Percentiles rank a stretch among this genome's conserved stretches.
Evolutionary conservation across 1,140 invertebrate species (phyloP).

Genomic region (Zaprionus nigranus): DNA sequence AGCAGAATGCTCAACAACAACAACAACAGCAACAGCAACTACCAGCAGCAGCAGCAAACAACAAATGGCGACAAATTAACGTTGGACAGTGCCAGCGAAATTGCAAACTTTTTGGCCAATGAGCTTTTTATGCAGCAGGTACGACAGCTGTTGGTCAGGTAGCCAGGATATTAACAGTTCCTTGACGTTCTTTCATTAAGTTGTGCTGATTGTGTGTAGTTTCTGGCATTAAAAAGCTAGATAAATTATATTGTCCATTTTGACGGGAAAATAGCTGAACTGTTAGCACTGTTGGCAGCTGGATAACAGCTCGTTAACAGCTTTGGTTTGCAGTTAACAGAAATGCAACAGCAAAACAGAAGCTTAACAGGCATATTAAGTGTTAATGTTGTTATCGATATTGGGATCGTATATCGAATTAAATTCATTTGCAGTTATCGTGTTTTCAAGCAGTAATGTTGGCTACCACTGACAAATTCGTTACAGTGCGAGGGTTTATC

Average conservation of each 20-base stretch:
- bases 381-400: background rate
- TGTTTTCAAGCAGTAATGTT: background rate
- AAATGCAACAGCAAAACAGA: background rate
- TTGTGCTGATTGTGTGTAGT: too few relatives aligned
- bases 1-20: constrained; percentile 35
- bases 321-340: background rate
- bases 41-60: constrained; percentile 30
- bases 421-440: background rate
- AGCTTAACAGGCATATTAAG: background rate
- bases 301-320: background rate
- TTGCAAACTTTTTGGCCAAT: constrained; percentile 91
- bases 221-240: too few relatives aligned
- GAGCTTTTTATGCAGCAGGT: constrained; percentile 92
- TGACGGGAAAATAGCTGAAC: too few relatives aligned
- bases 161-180: background rate
- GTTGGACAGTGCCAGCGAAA: constrained; percentile 90
- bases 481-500: background rate
- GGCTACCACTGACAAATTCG: background rate
- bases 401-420: background rate
- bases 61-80: constrained; percentile 73
- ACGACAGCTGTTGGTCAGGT: constrained; percentile 57
- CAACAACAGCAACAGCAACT: constrained; percentile 50
- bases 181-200: background rate
- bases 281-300: background rate
- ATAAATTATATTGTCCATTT: too few relatives aligned